These are phyloP conservation scores for Meandrusa payeni DNA, from an alignment of 2,888 invertebrate species.

Conservation along the genomic window DNA sequence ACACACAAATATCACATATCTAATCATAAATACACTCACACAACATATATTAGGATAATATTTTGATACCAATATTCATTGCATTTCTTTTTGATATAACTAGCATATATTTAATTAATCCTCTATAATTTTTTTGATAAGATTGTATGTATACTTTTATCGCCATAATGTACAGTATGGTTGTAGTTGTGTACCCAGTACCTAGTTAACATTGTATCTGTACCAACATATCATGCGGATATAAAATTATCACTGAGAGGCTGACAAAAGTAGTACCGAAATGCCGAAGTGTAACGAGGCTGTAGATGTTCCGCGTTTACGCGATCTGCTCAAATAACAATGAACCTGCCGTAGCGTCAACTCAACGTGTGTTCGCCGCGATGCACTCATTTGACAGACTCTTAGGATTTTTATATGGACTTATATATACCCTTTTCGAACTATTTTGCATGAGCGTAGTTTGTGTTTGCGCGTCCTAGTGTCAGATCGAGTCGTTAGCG, in stretches of 20 bases:
- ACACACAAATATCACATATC: slow-evolving; percentile 75
- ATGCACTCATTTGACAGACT: slow-evolving; percentile 50
- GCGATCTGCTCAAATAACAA: slow-evolving; percentile 50
- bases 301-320: slow-evolving; percentile 30
- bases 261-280: slow-evolving; percentile 56
- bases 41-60: slow-evolving; percentile 68
- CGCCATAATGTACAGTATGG: slow-evolving; percentile 62
- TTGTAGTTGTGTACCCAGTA: slow-evolving; percentile 71
- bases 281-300: slow-evolving; percentile 46
- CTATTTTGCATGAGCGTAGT: slow-evolving; percentile 57
- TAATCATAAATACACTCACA: slow-evolving; percentile 65
- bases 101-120: slow-evolving; percentile 63
- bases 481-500: slow-evolving; percentile 27
- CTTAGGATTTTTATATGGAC: slow-evolving; percentile 62
- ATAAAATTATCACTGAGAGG: slow-evolving; percentile 62
- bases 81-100: slow-evolving; percentile 69
- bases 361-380: slow-evolving; percentile 50
- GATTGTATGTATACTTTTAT: slow-evolving; percentile 51
- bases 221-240: slow-evolving; percentile 76
- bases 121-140: slow-evolving; percentile 56
- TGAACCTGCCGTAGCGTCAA: slow-evolving; percentile 40
- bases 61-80: slow-evolving; percentile 78
- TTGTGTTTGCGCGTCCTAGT: slow-evolving; percentile 49
- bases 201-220: slow-evolving; percentile 64
- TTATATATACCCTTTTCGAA: slow-evolving; percentile 69